Evolutionary conservation across 1,140 invertebrate species (phyloP).

Genomic region (Nephila pilipes): DNA sequence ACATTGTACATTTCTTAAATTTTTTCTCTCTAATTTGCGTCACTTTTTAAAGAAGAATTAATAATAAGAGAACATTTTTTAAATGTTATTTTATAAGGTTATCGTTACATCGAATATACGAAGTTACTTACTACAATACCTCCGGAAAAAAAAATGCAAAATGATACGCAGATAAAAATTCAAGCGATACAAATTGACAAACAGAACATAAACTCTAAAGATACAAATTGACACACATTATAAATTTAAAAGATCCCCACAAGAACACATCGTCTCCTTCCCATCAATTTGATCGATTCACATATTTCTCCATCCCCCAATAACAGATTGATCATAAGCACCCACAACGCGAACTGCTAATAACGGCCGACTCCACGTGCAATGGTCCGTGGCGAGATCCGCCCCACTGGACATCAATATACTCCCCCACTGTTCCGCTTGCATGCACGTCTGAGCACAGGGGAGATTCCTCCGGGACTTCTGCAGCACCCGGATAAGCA

Average conservation of each 20-base stretch:
- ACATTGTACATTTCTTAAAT: no score
- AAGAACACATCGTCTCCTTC: not conserved
- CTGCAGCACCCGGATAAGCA: not conserved
- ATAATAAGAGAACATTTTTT: no score
- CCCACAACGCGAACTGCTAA: not conserved
- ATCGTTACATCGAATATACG: no score
- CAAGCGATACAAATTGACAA: no score
- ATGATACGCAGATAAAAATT: no score
- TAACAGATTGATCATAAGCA: conserved; percentile 19
- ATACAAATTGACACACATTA: not conserved
- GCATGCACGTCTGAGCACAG: not conserved
- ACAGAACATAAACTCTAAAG: no score
- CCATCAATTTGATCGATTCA: conserved; percentile 23
- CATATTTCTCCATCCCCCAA: not conserved
- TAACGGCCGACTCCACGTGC: conserved; percentile 5
- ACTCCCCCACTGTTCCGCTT: not conserved
- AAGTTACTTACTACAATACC: no score
- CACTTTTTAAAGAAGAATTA: no score
- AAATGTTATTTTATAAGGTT: no score
- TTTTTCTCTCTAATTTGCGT: no score
- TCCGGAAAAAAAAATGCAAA: no score
- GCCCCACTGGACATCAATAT: conserved; percentile 15
- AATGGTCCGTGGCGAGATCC: conserved; percentile 2
- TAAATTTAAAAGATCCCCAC: not conserved
- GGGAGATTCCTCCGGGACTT: not conserved